Evolutionary conservation across 2,797 vertebrate species (phyloP).

Genomic region (Mormyrops boulengeri): DNA sequence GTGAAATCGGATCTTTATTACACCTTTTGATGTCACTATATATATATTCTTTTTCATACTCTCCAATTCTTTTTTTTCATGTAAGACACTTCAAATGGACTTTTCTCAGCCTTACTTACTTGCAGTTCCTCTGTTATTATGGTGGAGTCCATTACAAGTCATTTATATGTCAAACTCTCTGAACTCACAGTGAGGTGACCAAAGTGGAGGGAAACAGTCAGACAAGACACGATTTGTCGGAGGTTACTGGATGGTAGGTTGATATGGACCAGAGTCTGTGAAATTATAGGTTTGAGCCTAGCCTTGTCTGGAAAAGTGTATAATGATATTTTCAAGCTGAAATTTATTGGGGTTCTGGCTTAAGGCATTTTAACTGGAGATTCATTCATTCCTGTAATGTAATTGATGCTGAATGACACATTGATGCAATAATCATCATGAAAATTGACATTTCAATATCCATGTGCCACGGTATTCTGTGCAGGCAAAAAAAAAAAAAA

Average conservation of each 20-base stretch:
- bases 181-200: background rate
- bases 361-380: background rate
- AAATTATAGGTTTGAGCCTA: background rate
- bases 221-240: background rate
- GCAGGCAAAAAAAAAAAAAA: background rate
- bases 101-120: background rate
- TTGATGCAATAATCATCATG: conserved; percentile 3
- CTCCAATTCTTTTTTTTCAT: background rate
- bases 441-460: conserved; percentile 4
- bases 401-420: conserved; percentile 1
- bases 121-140: background rate
- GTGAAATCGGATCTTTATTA: background rate
- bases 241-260: background rate
- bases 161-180: background rate
- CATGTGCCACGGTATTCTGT: background rate
- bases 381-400: background rate
- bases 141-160: background rate
- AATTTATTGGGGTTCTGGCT: background rate
- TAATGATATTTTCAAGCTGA: background rate
- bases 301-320: background rate
- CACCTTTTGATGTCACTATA: background rate
- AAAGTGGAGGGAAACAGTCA: background rate
- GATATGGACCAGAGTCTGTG: background rate
- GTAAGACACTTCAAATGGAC: background rate
- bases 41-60: background rate